These are phyloP conservation scores for Dynastes tityus DNA, from an alignment of 2,888 invertebrate genomes.

Conservation along the genomic window DNA sequence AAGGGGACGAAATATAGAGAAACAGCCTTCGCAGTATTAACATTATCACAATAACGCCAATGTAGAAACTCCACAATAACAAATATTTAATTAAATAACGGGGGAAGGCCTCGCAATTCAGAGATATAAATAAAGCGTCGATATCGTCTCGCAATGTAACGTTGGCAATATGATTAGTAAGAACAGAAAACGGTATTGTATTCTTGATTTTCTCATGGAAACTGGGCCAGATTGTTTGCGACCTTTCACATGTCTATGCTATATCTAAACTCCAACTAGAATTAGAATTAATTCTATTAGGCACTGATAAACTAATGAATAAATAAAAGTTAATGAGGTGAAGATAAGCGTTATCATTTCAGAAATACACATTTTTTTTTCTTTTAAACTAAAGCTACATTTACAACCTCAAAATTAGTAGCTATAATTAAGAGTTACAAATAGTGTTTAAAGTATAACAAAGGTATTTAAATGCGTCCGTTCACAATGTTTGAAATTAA, in stretches of 20 bases:
- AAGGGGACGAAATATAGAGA: background rate
- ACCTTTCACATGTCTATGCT: slow-evolving; percentile 27
- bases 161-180: slow-evolving; percentile 13
- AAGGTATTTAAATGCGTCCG: no score
- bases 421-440: no score
- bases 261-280: background rate
- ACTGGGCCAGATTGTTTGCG: slow-evolving; percentile 10
- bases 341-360: background rate
- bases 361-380: background rate
- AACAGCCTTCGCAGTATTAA: background rate
- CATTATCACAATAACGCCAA: slow-evolving; percentile 9
- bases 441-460: no score
- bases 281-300: slow-evolving; percentile 5
- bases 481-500: no score
- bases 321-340: slow-evolving; percentile 1
- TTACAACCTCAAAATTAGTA: no score
- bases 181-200: slow-evolving; percentile 20
- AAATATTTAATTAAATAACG: slow-evolving; percentile 24
- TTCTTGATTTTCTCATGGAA: slow-evolving; percentile 20
- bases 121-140: slow-evolving; percentile 1
- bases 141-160: slow-evolving; percentile 9
- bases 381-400: no score
- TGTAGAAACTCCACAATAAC: background rate
- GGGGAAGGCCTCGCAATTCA: slow-evolving; percentile 5
- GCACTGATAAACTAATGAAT: slow-evolving; percentile 1